These are phyloP conservation scores for Hippocampus mohnikei DNA, from an alignment of 2,113 vertebrate genomes.

Conservation along the genomic window DNA sequence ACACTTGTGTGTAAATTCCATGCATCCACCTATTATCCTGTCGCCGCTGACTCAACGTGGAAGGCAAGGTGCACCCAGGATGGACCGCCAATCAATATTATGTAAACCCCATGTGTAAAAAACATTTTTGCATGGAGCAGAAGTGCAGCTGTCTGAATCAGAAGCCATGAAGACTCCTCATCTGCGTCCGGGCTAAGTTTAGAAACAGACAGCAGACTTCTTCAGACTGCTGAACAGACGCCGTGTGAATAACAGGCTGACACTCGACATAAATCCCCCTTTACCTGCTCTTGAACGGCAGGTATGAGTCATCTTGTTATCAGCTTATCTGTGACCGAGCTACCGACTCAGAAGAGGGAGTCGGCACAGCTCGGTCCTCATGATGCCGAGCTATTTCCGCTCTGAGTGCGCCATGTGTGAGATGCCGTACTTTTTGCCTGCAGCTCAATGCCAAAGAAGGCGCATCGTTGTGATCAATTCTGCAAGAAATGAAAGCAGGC, in stretches of 20 bases:
- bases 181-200: constrained; percentile 43
- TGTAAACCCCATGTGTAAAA: not conserved
- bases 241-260: constrained; percentile 35
- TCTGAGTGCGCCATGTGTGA: constrained; percentile 24
- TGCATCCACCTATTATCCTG: not conserved
- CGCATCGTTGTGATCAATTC: not conserved
- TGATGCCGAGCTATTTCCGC: constrained; percentile 47
- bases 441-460: constrained; percentile 1
- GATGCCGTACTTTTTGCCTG: constrained; percentile 26
- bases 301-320: constrained; percentile 63
- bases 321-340: constrained; percentile 50
- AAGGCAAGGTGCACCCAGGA: not conserved
- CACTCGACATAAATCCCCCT: constrained; percentile 22
- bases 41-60: no score
- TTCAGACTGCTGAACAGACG: constrained; percentile 44
- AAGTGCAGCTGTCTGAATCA: constrained; percentile 18
- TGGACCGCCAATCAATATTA: not conserved
- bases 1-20: not conserved
- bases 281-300: constrained; percentile 48
- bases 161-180: constrained; percentile 20
- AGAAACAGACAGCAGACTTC: constrained; percentile 50
- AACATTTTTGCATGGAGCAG: not conserved
- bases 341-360: constrained; percentile 36
- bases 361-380: constrained; percentile 44
- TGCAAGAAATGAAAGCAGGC: not conserved